Base-by-base conservation (phyloP, 1,140 invertebrate genomes). In the Teleopsis dalmanni region DNA sequence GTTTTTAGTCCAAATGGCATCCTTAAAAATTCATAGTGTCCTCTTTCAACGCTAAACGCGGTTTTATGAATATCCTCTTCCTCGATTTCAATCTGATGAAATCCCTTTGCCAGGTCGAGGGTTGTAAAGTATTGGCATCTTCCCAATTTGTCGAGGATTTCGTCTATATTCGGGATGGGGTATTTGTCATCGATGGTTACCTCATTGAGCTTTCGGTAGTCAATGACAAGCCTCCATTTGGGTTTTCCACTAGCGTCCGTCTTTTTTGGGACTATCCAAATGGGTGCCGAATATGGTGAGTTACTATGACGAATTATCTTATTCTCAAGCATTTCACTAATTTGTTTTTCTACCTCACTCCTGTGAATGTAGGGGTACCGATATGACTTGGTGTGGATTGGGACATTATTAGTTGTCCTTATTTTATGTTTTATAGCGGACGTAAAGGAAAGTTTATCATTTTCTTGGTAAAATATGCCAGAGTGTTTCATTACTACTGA, bases 91-190 rank as follows among this genome's bases (percentile, higher is more conserved):
- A 79, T 67, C 58, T 81, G 76, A 55, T 73, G 73, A 53, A 73
- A 79, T 5, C 76, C 77, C 23, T 56, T 58, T 6, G 57, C 58
- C 6, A 75, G 48, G 61, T 78, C 74, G 11, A 78, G 36, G 1
- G 65, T 66, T 7, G 65, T 56, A 48, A 77, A 76, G 46, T 68
- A 72, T 25, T 65, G 62, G 21, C 63, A 58, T 35, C 72, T 70
- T 8, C 61, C 58, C 37, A 78, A 50, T 51, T 64, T 65, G 47
- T 74, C 66, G 29, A 80, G 54, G 27, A 69, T 70, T 10, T 75
- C 19, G 8, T 72, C 67, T 11, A 80, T 76, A 35, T 69, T 63
- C 2, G 77, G 77, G 6, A 81, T 49, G 2, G 76, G 78, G 57
- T 67, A 78, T 22, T 21, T 42, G 27, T 72, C 62, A 18, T 48